Base-by-base conservation (phyloP, 2,888 invertebrate species). In the Cheiracanthium punctorium region DNA sequence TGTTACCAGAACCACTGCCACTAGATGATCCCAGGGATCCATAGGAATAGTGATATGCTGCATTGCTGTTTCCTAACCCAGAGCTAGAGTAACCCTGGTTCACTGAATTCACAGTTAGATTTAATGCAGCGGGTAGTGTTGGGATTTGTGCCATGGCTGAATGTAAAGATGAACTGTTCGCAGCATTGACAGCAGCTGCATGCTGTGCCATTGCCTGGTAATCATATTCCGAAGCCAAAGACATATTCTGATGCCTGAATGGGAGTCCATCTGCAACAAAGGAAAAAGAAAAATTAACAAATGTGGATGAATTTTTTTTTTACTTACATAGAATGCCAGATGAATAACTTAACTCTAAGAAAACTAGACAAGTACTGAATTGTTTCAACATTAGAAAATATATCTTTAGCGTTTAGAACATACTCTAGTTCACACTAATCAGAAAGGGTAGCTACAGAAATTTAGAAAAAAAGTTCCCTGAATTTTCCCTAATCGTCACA, bases 71-170 rank as follows among this genome's bases (percentile, higher is more conserved):
- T 30, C 79, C 73, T n/a, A 84, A 69, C 24, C 80, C 80, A 30
- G 67, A 76, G 20, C 80, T 41, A 20, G 80, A 80, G 24, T 82
- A 74, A 24, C 82, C 84, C 67, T 88, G 88, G 72, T 88, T 88
- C 8, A 82, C 87, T 37, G 87, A 82, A 79, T 84, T 88, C 76
- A 89, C 88, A 20, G 89, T 86, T 17, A 89, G 77, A 71, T 89
- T 89, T 1, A 89, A 75, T n/a, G 89, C 89, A 30, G 89, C 84
- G 12, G 89, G 88, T 73, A 89, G 65, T 74, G 89, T 80, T 8
- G 88, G 89, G 20, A 89, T 80, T 65, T 89, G 89, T 10, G 84
- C 88, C 85, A 89, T 89, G 0, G 89, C 85, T n/a, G 89, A 89
- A 58, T 89, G 89, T 33, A 89, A 37, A 10, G 80, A 76, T 20